phyloP scores from a whole-genome alignment of 2,888 invertebrate species.

The Cinara cedri region DNA sequence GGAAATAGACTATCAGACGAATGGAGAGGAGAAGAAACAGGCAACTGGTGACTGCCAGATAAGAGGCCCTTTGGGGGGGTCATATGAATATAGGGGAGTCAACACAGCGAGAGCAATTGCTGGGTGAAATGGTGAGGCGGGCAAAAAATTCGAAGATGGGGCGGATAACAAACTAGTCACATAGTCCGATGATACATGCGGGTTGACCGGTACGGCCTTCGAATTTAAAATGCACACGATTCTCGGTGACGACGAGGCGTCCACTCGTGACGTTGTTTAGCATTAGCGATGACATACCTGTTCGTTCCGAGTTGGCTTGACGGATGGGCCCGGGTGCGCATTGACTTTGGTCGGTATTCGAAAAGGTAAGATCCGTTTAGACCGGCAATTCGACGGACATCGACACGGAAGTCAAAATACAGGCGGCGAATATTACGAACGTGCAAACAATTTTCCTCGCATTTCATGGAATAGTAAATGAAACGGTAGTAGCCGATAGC shows the following conservation, averaged over 20 bases:
- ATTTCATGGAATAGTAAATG: slow-evolving; percentile 53
- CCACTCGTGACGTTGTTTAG: not conserved
- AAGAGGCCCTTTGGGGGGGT: no score
- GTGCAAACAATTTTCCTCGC: slow-evolving; percentile 52
- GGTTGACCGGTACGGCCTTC: not conserved
- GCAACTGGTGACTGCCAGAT: no score
- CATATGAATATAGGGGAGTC: not conserved
- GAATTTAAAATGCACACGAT: slow-evolving; percentile 27
- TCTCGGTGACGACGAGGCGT: not conserved
- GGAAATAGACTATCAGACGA: no score
- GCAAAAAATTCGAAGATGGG: no score
- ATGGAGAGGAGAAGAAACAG: no score
- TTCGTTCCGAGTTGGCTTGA: not conserved
- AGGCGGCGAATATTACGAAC: slow-evolving; percentile 51
- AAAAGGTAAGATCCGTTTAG: not conserved
- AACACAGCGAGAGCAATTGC: not conserved
- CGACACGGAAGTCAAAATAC: slow-evolving; percentile 37
- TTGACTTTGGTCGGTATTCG: not conserved
- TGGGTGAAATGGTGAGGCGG: not conserved
- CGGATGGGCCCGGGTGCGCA: not conserved
- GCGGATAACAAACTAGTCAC: no score
- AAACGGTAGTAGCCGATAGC: not conserved
- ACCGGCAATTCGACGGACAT: not conserved
- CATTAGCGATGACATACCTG: slow-evolving; percentile 18
- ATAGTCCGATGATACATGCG: no score